Conservation (phyloP, 92 coral and sea anemone genomes). For the Umimayanthus chanpuru region DNA sequence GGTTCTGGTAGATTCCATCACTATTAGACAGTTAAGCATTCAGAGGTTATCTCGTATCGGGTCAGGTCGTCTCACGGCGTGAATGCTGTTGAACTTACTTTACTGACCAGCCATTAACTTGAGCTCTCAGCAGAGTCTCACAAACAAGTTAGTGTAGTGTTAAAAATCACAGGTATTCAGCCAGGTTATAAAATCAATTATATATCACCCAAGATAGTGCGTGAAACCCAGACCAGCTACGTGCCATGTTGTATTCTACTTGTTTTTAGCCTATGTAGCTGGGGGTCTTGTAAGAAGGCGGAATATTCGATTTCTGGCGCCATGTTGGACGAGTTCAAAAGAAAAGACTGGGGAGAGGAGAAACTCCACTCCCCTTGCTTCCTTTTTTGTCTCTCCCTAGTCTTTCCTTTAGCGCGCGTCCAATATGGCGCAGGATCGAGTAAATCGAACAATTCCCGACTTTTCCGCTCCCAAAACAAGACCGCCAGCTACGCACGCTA, state of each 20-base stretch:
- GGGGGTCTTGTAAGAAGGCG: no score
- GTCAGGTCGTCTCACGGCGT: neutral
- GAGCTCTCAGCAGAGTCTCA: neutral
- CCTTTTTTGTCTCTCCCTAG: no score
- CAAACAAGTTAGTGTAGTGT: neutral
- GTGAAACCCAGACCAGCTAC: neutral
- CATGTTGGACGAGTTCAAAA: no score
- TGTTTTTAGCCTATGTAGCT: no score
- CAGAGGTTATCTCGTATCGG: neutral
- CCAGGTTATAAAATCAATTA: neutral
- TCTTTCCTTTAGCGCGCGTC: no score
- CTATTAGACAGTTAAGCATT: neutral
- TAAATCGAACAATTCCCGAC: no score
- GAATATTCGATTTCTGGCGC: no score
- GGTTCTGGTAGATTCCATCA: neutral
- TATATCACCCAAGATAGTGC: neutral
- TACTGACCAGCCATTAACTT: neutral
- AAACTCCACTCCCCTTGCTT: no score
- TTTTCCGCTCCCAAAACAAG: no score
- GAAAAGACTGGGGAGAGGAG: no score
- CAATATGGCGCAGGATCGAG: no score
- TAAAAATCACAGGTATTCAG: conserved; percentile 2
- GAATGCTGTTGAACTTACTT: neutral
- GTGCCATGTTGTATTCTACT: neutral
- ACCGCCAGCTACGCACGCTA: no score